Evolutionary conservation across 2,797 vertebrate genomes (phyloP).

Genomic region (Tapirus indicus): DNA sequence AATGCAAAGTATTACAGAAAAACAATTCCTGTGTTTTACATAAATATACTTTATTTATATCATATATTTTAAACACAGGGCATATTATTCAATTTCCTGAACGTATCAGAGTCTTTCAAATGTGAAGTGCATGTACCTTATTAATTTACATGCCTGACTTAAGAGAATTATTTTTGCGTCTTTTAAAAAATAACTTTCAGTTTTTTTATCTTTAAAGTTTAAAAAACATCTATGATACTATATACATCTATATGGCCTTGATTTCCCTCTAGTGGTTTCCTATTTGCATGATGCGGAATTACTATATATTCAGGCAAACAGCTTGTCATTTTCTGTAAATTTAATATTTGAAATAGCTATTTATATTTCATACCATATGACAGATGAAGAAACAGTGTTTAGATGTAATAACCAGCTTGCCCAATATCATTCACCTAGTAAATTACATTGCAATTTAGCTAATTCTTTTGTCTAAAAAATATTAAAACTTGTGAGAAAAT

Average conservation of each 20-base stretch:
- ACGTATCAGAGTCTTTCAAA: not conserved
- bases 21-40: not conserved
- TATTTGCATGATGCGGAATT: not conserved
- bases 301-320: constrained; percentile 38
- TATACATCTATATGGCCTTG: not conserved
- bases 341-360: not conserved
- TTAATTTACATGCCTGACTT: not conserved
- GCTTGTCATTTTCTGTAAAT: not conserved
- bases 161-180: not conserved
- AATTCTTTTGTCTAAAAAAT: constrained; percentile 43
- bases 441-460: not conserved
- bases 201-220: not conserved
- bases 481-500: not conserved
- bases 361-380: not conserved
- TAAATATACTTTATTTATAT: not conserved
- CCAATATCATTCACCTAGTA: not conserved
- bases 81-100: not conserved
- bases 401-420: not conserved
- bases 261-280: not conserved
- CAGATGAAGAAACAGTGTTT: not conserved
- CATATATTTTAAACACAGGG: not conserved
- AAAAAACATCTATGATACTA: not conserved
- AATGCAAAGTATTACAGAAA: not conserved
- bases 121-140: not conserved
- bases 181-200: not conserved